Percentiles rank a stretch among this genome's conserved stretches.
These are phyloP conservation scores for Steinernema feltiae DNA, from an alignment of 1,140 invertebrate genomes.

Conservation along the genomic window DNA sequence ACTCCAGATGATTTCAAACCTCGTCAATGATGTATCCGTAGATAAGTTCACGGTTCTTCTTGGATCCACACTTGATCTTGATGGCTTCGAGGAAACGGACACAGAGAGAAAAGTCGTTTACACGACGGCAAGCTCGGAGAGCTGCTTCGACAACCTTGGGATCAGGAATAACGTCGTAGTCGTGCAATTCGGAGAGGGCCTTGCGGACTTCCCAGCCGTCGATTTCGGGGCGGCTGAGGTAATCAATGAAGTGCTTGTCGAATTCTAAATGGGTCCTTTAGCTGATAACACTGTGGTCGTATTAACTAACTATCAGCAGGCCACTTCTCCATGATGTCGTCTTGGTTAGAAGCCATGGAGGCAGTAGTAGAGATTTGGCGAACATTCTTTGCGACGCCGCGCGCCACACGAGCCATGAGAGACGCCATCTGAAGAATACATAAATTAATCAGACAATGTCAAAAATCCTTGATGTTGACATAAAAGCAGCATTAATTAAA, in stretches of 20 bases:
- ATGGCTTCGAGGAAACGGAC: constrained; percentile 84
- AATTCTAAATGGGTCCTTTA: constrained; percentile 39
- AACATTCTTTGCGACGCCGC: constrained; percentile 21
- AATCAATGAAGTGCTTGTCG: constrained; percentile 61
- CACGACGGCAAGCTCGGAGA: constrained; percentile 79
- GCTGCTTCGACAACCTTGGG: constrained; percentile 84
- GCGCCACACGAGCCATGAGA: constrained; percentile 20
- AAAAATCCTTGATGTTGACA: no score
- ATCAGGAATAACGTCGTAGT: constrained; percentile 80
- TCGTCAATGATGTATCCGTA: constrained; percentile 53
- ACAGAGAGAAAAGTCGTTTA: constrained; percentile 87
- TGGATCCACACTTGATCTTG: constrained; percentile 78
- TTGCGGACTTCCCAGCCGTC: constrained; percentile 88
- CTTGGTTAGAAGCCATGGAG: constrained; percentile 27
- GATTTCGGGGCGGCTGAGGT: constrained; percentile 80
- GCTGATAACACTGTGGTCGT: neutral
- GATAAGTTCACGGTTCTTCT: constrained; percentile 58
- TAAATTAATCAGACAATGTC: neutral
- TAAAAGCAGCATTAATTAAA: no score
- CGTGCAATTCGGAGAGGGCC: constrained; percentile 50
- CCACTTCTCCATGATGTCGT: constrained; percentile 58
- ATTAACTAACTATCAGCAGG: constrained; percentile 50
- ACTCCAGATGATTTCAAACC: constrained; percentile 30
- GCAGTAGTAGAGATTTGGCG: constrained; percentile 39
- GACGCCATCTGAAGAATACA: constrained; percentile 26